Conservation (phyloP, 2,113 vertebrate species). For the Microtus oregoni region DNA sequence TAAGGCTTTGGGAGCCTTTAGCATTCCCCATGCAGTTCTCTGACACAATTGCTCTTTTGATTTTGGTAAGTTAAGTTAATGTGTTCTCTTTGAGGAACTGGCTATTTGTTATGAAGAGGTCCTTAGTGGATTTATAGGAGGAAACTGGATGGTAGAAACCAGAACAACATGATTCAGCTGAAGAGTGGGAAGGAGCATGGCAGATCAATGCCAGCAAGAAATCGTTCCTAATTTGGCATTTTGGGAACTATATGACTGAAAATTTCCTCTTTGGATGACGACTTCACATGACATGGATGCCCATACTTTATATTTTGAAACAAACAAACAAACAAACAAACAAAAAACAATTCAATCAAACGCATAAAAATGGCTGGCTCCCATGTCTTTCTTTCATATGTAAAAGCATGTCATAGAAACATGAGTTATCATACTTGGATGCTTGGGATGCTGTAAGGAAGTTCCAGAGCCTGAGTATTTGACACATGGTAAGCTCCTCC, state of each 20-base stretch:
- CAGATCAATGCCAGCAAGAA: neutral
- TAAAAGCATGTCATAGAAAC: slow-evolving; percentile 23
- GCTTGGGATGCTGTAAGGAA: neutral
- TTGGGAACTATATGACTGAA: neutral
- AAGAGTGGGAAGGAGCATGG: neutral
- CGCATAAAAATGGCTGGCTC: neutral
- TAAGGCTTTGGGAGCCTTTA: neutral
- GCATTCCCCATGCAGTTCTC: neutral
- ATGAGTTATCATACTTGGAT: neutral
- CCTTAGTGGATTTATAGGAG: neutral
- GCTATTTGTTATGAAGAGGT: neutral
- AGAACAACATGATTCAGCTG: neutral
- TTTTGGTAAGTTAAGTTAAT: slow-evolving; percentile 21
- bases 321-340: neutral
- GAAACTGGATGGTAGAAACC: neutral
- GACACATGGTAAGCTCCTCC: neutral
- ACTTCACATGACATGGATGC: neutral
- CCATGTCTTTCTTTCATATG: slow-evolving; percentile 7
- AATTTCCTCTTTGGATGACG: neutral
- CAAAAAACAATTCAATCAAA: neutral
- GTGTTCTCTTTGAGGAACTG: neutral
- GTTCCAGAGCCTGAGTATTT: neutral
- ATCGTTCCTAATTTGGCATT: slow-evolving; percentile 18
- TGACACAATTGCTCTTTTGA: slow-evolving; percentile 21
- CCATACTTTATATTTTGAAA: slow-evolving; percentile 25